Evolutionary conservation across 2,888 invertebrate genomes (phyloP), one percentile per base, ranked within the genome.

Genomic region (Acanthopleura granulata): DNA sequence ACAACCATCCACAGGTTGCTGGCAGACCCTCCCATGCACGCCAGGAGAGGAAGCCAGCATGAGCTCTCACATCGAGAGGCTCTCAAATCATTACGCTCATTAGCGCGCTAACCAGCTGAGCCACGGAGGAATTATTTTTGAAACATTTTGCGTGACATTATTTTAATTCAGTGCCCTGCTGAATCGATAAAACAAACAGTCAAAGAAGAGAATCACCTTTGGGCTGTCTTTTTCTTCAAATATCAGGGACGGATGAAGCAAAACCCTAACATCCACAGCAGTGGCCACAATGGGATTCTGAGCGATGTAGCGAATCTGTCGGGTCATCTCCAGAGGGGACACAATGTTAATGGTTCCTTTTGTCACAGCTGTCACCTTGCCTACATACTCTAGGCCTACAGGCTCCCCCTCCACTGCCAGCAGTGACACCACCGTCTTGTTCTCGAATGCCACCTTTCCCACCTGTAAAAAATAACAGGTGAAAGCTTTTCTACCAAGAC

Each of bases 271-370:
- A 40, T 84, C 82, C 6, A 87, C 86, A 70, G 82, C 81, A 22
- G 86, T 85, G 40, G 88, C 88, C 11, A 88, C 81, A 16, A 85
- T 77, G 49, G 84, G 84, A 78, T 87, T 88, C 82, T 88, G 88
- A 16, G 85, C 80, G 51, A 88, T 86, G 27, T 84, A 77, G 1
- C 88, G 78, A 22, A 88, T 78, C 77, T 88, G 85, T n/a, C 88
- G 77, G 76, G 85, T 83, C 74, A 88, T 84, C 79, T 88, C 88
- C 50, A 85, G 75, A 9, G 88, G 87, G 71, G 87, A 82, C 18
- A 88, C 81, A 40, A 86, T 81, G 78, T 85, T 86, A 40, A 86
- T 80, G 50, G 84, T 82, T 30, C 88, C 88, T 1, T 85, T 84
- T 18, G 87, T 84, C 15, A 82, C 76, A 14, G 82, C 76, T 3